Evolutionary conservation across 2,797 vertebrate species (phyloP), one percentile per base, ranked within the genome.

Genomic region (Clamator glandarius): DNA sequence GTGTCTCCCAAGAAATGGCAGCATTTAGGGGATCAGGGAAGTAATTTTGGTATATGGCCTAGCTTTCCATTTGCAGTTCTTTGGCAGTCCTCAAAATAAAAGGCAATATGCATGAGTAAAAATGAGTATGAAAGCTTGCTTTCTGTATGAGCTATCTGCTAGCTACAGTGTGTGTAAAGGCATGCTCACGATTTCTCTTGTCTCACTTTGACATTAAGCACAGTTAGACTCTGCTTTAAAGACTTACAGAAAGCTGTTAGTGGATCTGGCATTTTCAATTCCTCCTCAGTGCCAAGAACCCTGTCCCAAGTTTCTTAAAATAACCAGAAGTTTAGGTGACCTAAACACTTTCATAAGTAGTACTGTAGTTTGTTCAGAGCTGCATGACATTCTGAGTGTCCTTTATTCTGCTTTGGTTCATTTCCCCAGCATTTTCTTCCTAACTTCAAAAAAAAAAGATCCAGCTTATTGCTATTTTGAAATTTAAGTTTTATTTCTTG

Each of bases 291-390:
- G 26, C 84, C 91, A 92, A 86, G 83, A 95, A n/a, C 83, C 67
- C 67, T 84, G 80, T 95, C 90, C 55, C 63, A 67, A 84, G 63
- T 73, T 92, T 67, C 85, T 92, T 92, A 92, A 96, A 93, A 96
- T 90, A 95, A 87, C 93, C 94, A 95, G 93, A 94, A 95, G 83
- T 94, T 93, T 88, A 91, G 96, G 89, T 94, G 95, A 86, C 92
- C 73, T 91, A 81, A 89, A 86, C 41, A 28, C 89, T 97, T 96
- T 78, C 78, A 25, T 93, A 95, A 95, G 93, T 91, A 80, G 74
- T 88, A 36, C 41, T 92, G 73, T 35, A 90, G 91, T 96, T 93
- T 92, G 76, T 83, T 81, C 67, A 52, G 68, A 90, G 82, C 70
- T 92, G n/a, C 0, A 0, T 10, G 33, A 78, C 7, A 0, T 89